A percentile compares a stretch with the other conserved stretches of the same genome.
phyloP scores from a whole-genome alignment of 2,888 invertebrate genomes.

The Pristionchus fissidentatus region DNA sequence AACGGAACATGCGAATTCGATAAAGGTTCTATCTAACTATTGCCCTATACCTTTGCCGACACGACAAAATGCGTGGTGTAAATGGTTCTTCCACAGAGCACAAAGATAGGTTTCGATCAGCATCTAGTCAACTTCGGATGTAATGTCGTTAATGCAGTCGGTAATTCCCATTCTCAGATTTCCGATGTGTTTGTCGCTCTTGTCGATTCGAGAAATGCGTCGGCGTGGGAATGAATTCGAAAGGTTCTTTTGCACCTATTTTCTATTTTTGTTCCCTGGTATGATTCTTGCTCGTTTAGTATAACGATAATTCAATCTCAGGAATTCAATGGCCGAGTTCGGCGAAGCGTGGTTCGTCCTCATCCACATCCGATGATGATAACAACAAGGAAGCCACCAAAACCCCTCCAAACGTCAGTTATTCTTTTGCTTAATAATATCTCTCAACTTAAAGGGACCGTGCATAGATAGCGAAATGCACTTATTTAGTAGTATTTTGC shows the following conservation, averaged over 20 bases:
- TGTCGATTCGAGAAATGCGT: conserved; percentile 66
- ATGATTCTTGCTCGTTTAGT: neutral
- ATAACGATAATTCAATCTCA: neutral
- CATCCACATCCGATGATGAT: conserved; percentile 11
- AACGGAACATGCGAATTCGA: conserved; percentile 64
- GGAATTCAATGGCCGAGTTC: conserved; percentile 37
- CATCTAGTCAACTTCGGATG: too few species aligned
- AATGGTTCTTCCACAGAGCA: too few species aligned
- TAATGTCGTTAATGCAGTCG: neutral
- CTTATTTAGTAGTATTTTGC: too few species aligned
- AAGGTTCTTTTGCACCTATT: conserved; percentile 11
- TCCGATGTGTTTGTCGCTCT: conserved; percentile 66
- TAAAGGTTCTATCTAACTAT: conserved; percentile 55
- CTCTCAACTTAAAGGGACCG: too few species aligned
- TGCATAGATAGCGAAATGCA: too few species aligned
- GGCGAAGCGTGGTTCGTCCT: neutral
- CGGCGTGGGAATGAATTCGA: conserved; percentile 61
- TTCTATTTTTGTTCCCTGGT: neutral
- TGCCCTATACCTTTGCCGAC: too few species aligned
- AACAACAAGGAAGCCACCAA: neutral
- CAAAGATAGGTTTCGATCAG: too few species aligned
- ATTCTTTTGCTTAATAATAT: neutral
- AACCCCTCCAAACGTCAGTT: neutral
- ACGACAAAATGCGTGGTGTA: neutral
- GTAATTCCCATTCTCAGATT: conserved; percentile 53